Base-by-base conservation (phyloP, 2,113 vertebrate genomes). In the Tretioscincus oriximinensis region DNA sequence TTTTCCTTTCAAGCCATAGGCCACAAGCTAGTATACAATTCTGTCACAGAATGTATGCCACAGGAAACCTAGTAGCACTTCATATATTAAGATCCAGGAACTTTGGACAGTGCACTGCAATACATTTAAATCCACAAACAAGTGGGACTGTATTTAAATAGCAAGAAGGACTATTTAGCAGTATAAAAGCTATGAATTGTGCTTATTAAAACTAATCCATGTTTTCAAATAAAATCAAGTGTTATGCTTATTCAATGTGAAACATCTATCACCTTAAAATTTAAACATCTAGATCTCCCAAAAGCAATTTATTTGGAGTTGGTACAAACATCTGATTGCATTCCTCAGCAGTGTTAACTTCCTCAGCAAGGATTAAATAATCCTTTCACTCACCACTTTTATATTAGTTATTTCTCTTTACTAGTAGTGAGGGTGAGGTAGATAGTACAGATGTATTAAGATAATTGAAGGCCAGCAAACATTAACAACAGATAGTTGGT, bases 381-480 rank as follows among this genome's bases (percentile, higher is more conserved):
- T 75, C 26, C 11, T 4, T 72, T 72, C 12, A 61, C 28, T 51
- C 67, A 31, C 47, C 12, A 41, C 61, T 74, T 41, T 81, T 9
- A 67, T 22, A 60, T 60, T 29, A 58, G 18, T 49, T 41, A 22
- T 63, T 66, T 49, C 16, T 28, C 26, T 60, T 76, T 76, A 8
- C n/a, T 45, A 70, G 22, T 24, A 10, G 65, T 61, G 35, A 73
- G 29, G 20, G 64, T 75, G 79, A 75, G 72, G 80, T 69, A 81
- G 79, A 58, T 31, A 65, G 31, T 81, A 63, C 79, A 81, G 28
- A 66, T 29, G 31, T 80, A 49, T 71, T 47, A 73, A 54, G 47
- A 31, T 67, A 73, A 21, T 26, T 22, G 60, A 45, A 28, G 47
- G 29, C 9, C 47, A 81, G 9, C 47, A 20, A 29, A 41, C 29